Conservation (phyloP, 2,888 invertebrate genomes). For the Julus scandinavius region DNA sequence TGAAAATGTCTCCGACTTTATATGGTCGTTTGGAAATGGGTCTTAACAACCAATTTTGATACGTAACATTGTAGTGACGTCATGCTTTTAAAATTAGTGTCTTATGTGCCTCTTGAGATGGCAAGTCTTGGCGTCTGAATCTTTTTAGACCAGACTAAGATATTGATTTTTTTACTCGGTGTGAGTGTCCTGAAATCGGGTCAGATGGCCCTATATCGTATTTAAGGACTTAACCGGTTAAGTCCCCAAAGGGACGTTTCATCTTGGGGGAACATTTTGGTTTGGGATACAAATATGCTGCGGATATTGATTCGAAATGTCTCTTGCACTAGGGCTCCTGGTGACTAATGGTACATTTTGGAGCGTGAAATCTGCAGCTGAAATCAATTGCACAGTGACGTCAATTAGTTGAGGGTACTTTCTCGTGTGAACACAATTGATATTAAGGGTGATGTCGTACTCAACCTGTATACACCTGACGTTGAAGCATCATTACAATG, state of each 20-base stretch:
- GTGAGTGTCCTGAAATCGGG: background rate
- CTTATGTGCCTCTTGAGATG: background rate
- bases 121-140: background rate
- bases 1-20: too few species aligned
- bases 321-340: background rate
- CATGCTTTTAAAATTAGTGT: too few species aligned
- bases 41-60: too few species aligned
- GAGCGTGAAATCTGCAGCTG: background rate
- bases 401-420: background rate
- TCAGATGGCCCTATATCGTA: background rate
- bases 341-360: background rate
- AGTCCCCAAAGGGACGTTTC: background rate
- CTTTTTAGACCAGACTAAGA: background rate
- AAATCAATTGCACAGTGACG: background rate
- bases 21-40: too few species aligned
- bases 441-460: background rate
- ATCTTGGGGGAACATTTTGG: background rate
- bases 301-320: background rate
- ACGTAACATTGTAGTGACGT: too few species aligned
- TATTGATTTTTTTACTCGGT: background rate
- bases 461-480: background rate
- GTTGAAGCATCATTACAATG: too few species aligned
- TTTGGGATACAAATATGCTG: background rate
- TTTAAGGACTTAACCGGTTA: background rate
- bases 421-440: background rate